A percentile compares a stretch with the other conserved stretches of the same genome.
Conservation (phyloP, 2,113 vertebrate species). For the Protomyctophum bolini region DNA sequence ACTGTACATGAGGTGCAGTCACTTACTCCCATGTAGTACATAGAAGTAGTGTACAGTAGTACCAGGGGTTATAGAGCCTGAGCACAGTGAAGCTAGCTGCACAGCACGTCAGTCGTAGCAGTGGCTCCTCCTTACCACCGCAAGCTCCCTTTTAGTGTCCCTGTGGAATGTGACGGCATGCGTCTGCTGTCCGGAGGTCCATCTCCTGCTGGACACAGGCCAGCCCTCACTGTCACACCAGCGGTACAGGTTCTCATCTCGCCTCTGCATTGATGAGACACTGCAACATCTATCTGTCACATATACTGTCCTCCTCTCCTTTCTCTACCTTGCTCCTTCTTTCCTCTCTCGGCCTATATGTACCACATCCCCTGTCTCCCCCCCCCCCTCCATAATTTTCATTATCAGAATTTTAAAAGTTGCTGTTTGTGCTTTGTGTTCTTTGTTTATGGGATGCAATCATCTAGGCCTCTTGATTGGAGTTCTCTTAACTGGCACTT, state of each 20-base stretch:
- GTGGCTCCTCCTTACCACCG: slow-evolving; percentile 18
- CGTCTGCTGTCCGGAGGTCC: slow-evolving; percentile 61
- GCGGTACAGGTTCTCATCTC: slow-evolving; percentile 68
- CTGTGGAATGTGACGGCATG: slow-evolving; percentile 54
- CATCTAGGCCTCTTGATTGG: slow-evolving; percentile 39
- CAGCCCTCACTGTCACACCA: slow-evolving; percentile 64
- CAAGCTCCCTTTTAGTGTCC: slow-evolving; percentile 33
- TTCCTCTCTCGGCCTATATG: not conserved
- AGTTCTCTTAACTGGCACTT: slow-evolving; percentile 44
- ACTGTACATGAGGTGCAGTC: slow-evolving; percentile 20
- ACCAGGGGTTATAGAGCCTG: not conserved
- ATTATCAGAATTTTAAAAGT: slow-evolving; percentile 14
- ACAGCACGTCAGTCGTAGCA: slow-evolving; percentile 29
- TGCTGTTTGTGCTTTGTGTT: slow-evolving; percentile 41
- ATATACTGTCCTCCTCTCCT: slow-evolving; percentile 44
- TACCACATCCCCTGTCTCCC: not conserved
- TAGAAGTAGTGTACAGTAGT: not conserved
- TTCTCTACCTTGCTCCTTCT: slow-evolving; percentile 20
- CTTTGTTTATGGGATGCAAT: slow-evolving; percentile 34
- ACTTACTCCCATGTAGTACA: slow-evolving; percentile 32
- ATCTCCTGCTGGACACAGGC: slow-evolving; percentile 65
- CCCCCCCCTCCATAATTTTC: slow-evolving; percentile 12
- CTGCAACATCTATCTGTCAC: slow-evolving; percentile 75
- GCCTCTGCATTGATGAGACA: slow-evolving; percentile 66
- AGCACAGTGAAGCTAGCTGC: slow-evolving; percentile 23